Evolutionary conservation across 2,797 vertebrate genomes (phyloP).

Genomic region (Acipenser oxyrinchus): DNA sequence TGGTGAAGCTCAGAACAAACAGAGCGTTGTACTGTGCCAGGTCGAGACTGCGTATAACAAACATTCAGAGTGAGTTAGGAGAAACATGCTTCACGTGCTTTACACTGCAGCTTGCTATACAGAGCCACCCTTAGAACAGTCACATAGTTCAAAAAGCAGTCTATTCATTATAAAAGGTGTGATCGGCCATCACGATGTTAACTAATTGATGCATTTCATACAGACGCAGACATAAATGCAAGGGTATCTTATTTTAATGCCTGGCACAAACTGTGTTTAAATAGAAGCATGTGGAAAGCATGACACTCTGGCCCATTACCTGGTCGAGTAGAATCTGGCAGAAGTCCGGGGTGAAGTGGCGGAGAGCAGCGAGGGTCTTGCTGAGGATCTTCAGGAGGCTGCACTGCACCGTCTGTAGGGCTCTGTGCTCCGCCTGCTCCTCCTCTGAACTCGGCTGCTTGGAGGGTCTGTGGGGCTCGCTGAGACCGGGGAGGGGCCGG

Average conservation of each 20-base stretch:
- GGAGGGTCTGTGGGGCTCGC: conserved; percentile 52
- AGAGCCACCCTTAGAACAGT: no score
- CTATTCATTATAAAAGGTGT: no score
- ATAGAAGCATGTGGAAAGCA: no score
- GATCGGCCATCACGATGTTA: no score
- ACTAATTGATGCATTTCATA: no score
- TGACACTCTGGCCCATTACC: conserved; percentile 45
- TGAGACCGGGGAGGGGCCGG: conserved; percentile 62
- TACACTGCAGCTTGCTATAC: no score
- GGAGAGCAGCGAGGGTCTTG: conserved; percentile 83
- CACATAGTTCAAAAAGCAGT: no score
- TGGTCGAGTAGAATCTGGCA: conserved; percentile 95
- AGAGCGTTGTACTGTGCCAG: conserved; percentile 84
- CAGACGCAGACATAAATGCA: no score
- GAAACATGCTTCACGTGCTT: no score
- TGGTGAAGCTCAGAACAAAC: conserved; percentile 89
- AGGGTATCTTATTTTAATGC: no score
- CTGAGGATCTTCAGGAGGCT: conserved; percentile 93
- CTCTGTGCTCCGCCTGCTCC: conserved; percentile 80
- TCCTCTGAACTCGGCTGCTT: conserved; percentile 61
- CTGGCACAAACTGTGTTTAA: no score
- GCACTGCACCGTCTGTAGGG: conserved; percentile 79
- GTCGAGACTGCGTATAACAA: conserved; percentile 68
- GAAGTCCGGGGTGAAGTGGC: conserved; percentile 92
- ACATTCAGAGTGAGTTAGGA: no score